phyloP scores from a whole-genome alignment of 2,888 invertebrate species.

The Oligia strigilis region DNA sequence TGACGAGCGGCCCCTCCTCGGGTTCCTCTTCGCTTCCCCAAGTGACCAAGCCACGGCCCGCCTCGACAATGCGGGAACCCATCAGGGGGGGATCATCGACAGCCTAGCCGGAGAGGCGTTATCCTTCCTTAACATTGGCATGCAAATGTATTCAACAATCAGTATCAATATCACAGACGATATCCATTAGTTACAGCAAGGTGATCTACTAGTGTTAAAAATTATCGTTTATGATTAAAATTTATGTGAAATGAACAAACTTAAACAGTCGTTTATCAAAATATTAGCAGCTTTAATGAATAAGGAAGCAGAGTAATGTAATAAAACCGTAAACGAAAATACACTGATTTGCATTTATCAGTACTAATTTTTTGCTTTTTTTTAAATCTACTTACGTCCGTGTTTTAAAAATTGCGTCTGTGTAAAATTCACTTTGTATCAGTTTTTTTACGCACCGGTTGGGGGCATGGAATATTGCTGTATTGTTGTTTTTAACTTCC shows the following conservation, averaged over 20 bases:
- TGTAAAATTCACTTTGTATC: slow-evolving; percentile 18
- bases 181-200: slow-evolving; percentile 20
- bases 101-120: too few species aligned
- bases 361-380: slow-evolving; percentile 20
- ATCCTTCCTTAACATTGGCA: too few species aligned
- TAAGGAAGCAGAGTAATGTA: slow-evolving; percentile 39
- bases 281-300: slow-evolving; percentile 19
- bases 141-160: too few species aligned
- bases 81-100: too few species aligned
- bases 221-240: slow-evolving; percentile 29
- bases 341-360: slow-evolving; percentile 26
- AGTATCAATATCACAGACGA: background rate
- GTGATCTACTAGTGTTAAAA: slow-evolving; percentile 25
- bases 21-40: too few species aligned
- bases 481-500: slow-evolving; percentile 9
- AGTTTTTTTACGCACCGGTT: slow-evolving; percentile 9
- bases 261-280: slow-evolving; percentile 14
- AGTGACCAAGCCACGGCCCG: too few species aligned
- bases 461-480: background rate
- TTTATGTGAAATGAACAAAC: slow-evolving; percentile 5
- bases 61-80: too few species aligned
- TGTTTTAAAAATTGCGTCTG: slow-evolving; percentile 25
- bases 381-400: slow-evolving; percentile 29
- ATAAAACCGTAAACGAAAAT: slow-evolving; percentile 37
- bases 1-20: too few species aligned